phyloP scores from a whole-genome alignment of 2,888 invertebrate species.

The Julus scandinavius region DNA sequence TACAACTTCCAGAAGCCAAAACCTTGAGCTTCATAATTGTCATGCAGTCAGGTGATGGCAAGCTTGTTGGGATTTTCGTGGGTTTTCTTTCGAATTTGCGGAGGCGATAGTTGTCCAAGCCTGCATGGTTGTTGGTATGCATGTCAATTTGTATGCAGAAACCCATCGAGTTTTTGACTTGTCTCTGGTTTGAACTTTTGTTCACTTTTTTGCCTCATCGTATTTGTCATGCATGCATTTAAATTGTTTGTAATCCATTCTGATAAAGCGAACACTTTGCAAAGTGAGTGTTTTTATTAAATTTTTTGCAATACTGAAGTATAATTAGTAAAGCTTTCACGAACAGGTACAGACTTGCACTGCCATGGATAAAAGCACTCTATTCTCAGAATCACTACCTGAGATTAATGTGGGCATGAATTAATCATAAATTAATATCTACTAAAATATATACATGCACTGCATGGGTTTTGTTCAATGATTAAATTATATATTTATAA shows the following conservation, averaged over 20 bases:
- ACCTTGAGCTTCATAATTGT: background rate
- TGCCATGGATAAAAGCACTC: background rate
- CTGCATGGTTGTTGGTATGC: background rate
- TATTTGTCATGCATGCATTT: background rate
- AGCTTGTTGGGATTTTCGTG: background rate
- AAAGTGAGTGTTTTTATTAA: background rate
- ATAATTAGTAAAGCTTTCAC: slow-evolving; percentile 11
- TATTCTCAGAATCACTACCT: background rate
- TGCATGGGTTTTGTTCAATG: background rate
- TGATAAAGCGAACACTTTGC: background rate
- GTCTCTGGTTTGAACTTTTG: too few relatives aligned
- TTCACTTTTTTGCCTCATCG: too few relatives aligned
- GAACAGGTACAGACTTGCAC: background rate
- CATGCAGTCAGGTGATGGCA: background rate
- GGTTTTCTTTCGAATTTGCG: background rate
- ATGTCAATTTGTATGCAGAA: background rate
- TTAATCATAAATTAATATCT: background rate
- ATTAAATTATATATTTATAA: background rate
- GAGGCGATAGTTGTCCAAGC: background rate
- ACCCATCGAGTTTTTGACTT: background rate
- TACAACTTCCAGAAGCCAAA: background rate
- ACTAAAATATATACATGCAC: background rate
- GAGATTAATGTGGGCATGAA: background rate
- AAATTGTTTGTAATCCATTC: background rate
- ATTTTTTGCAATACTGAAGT: background rate